Conservation (phyloP, 1,140 invertebrate genomes). For the Holotrichia oblita region DNA sequence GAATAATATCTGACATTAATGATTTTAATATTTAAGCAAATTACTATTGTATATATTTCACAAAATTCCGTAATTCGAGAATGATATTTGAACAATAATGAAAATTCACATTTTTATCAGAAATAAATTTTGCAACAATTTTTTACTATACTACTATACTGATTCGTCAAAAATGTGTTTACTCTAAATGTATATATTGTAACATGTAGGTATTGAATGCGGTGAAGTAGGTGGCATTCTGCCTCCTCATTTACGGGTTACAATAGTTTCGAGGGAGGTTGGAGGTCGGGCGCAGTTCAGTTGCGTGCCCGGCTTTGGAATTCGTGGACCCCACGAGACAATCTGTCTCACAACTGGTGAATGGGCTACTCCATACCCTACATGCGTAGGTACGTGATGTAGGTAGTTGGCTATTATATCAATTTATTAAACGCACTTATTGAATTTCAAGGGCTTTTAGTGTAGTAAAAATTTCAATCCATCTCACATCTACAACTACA, state of each 20-base stretch:
- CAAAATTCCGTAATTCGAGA: too few relatives aligned
- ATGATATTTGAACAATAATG: too few relatives aligned
- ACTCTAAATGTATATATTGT: constrained; percentile 9
- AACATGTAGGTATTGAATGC: constrained; percentile 73
- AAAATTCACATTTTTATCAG: too few relatives aligned
- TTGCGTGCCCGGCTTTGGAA: constrained; percentile 80
- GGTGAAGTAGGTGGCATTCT: constrained; percentile 69
- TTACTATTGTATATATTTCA: too few relatives aligned
- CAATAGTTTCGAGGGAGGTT: constrained; percentile 77
- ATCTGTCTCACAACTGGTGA: constrained; percentile 80
- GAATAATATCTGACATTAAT: too few relatives aligned
- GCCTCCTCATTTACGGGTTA: constrained; percentile 70
- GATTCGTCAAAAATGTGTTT: neutral
- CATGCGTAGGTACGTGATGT: constrained; percentile 71
- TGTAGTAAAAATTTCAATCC: too few relatives aligned
- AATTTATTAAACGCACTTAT: neutral
- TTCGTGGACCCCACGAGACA: constrained; percentile 77
- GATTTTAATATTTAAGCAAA: too few relatives aligned
- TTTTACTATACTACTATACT: too few relatives aligned
- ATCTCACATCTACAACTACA: too few relatives aligned
- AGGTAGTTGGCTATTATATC: neutral
- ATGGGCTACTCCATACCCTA: constrained; percentile 80
- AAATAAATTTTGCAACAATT: too few relatives aligned
- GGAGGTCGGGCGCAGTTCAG: constrained; percentile 81
- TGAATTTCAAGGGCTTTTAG: too few relatives aligned